phyloP scores from a whole-genome alignment of 2,113 vertebrate species.

The Callipepla squamata region DNA sequence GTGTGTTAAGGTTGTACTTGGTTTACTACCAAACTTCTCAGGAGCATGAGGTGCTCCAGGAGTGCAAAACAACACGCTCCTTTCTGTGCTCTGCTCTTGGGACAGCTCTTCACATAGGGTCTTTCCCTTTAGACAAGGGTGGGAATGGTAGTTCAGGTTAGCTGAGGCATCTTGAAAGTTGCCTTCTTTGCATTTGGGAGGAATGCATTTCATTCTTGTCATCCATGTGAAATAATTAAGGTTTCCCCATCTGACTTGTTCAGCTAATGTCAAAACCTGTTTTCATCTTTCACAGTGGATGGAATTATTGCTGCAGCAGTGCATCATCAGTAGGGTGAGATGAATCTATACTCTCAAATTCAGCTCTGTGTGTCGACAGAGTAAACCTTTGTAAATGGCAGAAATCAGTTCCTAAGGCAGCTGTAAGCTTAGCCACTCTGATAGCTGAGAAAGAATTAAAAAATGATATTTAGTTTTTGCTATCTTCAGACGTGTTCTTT shows the following conservation, averaged over 20 bases:
- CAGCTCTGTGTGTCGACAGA: not conserved
- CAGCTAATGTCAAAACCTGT: not conserved
- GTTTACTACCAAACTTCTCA: not conserved
- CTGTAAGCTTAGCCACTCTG: not conserved
- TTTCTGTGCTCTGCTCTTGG: not conserved
- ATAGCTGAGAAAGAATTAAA: not conserved
- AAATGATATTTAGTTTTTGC: not conserved
- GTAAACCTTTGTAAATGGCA: not conserved
- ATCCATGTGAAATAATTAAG: not conserved
- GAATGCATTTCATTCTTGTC: not conserved
- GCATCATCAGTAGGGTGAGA: fast-evolving
- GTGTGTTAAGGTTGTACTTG: not conserved
- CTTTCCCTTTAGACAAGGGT: not conserved
- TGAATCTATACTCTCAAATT: not conserved
- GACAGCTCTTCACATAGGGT: not conserved
- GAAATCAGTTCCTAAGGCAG: not conserved
- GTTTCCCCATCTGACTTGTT: not conserved
- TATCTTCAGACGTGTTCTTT: not conserved
- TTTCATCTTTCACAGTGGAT: not conserved
- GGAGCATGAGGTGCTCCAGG: not conserved
- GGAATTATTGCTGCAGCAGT: not conserved
- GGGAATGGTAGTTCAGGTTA: no score
- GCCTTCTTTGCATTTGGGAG: not conserved
- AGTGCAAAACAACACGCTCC: not conserved
- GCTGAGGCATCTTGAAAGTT: not conserved